Evolutionary conservation across 2,797 vertebrate genomes (phyloP).

Genomic region (Aphelocoma californica): DNA sequence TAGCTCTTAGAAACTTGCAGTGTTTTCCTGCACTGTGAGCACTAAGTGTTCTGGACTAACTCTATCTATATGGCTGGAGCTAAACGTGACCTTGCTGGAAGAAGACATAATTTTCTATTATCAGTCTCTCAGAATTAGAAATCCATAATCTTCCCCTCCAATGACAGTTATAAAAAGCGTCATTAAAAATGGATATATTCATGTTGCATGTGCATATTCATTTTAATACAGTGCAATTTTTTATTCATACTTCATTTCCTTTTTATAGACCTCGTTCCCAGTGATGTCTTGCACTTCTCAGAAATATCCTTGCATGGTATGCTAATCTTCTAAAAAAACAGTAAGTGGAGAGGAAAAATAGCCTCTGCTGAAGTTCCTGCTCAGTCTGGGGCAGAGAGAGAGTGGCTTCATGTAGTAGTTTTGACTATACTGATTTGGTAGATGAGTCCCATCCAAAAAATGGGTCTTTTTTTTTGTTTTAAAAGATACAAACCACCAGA

Average conservation of each 20-base stretch:
- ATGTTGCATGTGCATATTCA: neutral
- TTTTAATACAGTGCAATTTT: neutral
- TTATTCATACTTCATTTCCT: conserved; percentile 13
- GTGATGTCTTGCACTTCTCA: neutral
- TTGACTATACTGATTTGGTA: neutral
- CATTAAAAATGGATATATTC: neutral
- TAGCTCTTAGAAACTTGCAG: neutral
- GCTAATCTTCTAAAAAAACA: neutral
- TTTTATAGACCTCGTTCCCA: conserved; percentile 1
- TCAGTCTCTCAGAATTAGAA: neutral
- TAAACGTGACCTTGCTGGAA: neutral
- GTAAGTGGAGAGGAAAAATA: neutral
- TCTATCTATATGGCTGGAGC: neutral
- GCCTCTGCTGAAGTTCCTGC: neutral
- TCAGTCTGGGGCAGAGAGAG: neutral
- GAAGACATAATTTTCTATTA: neutral
- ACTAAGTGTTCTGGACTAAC: neutral
- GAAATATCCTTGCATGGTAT: neutral
- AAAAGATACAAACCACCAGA: neutral
- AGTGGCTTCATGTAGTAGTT: neutral
- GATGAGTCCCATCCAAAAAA: neutral
- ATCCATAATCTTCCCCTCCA: neutral
- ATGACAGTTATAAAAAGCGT: neutral
- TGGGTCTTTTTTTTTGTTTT: neutral
- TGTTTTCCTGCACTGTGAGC: neutral